Base-by-base conservation (phyloP, 2,113 vertebrate species). In the Planiliza haematocheilus region DNA sequence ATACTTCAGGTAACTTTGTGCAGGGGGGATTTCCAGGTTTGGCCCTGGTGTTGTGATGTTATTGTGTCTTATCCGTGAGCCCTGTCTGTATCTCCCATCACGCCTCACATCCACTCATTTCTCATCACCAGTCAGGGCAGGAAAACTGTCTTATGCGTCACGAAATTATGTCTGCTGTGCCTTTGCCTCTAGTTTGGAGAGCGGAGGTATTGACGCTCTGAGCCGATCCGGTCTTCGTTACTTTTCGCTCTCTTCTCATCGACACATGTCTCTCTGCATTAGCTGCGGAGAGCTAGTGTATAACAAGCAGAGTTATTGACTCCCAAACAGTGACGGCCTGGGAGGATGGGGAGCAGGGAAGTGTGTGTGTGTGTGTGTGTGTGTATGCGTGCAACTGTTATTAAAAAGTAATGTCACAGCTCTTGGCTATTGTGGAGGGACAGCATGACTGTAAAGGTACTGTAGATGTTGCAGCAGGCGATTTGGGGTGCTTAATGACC, bases 401-500 rank as follows among this genome's bases (percentile, higher is more conserved):
- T 77, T 69, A 78, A 84, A 79, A 74, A 84, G 80, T 80, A 76
- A 77, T 82, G 83, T 82, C 81, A 78, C 48, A 77, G 80, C 80
- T 71, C 46, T 53, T 65, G 70, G 86, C 76, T 74, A 77, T 84
- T 84, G 84, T 84, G 67, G 38, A 42, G 74, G 70, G 37, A 77
- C 72, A 61, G 63, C 78, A 60, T 41, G 70, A 56, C 48, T 78
- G 82, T 60, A 81, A 83, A 87, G 81, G 82, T 86, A 30, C 24
- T 30, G 24, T 30, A 83, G 79, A 84, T 71, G 83, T 73, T 82
- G 70, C 78, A 76, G 86, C 52, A 62, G 75, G 78, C 57, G 65
- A 85, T 84, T 84, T 87, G 71, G 42, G 70, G 45, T 49, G 83
- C 77, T 82, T 89, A 89, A 87, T 87, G 89, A 89, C 89, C 85